phyloP scores from a whole-genome alignment of 2,113 vertebrate genomes.

The Petrocephalus microphthalmus region DNA sequence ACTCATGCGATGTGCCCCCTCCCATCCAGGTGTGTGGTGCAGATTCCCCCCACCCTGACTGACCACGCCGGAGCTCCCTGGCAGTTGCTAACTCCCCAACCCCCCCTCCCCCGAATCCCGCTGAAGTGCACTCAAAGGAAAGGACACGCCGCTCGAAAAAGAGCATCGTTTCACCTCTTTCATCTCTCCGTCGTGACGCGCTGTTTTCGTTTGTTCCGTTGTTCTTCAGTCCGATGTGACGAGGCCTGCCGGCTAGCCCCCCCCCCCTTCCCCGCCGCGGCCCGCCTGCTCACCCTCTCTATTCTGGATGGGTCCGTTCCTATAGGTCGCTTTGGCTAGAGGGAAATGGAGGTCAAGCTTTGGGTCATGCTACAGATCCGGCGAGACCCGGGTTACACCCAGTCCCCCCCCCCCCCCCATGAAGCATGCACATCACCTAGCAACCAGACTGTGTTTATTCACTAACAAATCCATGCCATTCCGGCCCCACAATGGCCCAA shows the following conservation, averaged over 20 bases:
- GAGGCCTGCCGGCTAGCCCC: background rate
- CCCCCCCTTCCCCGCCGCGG: background rate
- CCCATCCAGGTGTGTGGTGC: background rate
- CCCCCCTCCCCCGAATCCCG: background rate
- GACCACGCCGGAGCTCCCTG: background rate
- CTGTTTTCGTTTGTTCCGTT: background rate
- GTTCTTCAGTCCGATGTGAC: background rate
- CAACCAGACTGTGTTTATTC: background rate
- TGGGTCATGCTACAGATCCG: background rate
- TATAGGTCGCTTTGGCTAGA: background rate
- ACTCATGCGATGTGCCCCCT: background rate
- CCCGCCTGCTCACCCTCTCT: no score
- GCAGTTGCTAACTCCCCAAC: background rate
- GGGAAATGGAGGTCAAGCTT: background rate
- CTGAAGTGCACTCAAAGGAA: background rate
- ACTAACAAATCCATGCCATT: background rate
- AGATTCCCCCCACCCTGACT: background rate
- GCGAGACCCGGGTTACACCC: background rate
- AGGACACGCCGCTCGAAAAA: background rate
- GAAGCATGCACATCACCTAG: background rate
- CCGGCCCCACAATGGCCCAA: background rate
- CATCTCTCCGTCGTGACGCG: background rate
- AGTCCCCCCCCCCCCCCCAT: background rate
- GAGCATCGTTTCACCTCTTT: background rate
- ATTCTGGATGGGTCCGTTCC: background rate